Evolutionary conservation across 2,113 vertebrate genomes (phyloP).

Genomic region (Loxodonta africana): DNA sequence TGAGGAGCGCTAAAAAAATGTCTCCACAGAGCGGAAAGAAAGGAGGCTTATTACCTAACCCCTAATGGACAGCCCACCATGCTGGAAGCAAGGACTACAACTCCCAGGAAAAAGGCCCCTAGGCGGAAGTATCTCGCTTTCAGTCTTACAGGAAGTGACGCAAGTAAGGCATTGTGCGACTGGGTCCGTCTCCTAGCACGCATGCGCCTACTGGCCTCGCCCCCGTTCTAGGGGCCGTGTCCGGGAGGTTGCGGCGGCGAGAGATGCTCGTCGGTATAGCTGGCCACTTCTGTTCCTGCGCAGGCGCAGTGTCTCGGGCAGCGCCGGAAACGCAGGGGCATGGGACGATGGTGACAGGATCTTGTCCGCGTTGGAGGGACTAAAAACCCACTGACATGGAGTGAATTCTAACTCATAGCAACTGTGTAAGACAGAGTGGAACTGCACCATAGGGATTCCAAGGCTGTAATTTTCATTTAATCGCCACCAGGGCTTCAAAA

Average conservation of each 20-base stretch:
- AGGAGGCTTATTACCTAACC: not conserved
- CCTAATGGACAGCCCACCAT: not conserved
- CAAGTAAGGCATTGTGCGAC: constrained; percentile 27
- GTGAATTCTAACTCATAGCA: too few relatives aligned
- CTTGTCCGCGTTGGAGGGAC: constrained; percentile 91
- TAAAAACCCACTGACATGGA: not conserved
- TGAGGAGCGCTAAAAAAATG: too few relatives aligned
- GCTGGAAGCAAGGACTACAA: not conserved
- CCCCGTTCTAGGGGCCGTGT: not conserved
- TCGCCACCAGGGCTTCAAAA: too few relatives aligned
- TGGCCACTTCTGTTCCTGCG: not conserved
- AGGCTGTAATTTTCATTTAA: too few relatives aligned
- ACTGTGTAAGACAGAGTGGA: too few relatives aligned
- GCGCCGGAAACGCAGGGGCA: constrained; percentile 81
- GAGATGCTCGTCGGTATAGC: not conserved
- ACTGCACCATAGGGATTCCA: too few relatives aligned
- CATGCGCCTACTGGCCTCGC: not conserved
- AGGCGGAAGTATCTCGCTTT: not conserved
- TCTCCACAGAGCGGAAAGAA: not conserved
- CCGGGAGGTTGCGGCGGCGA: not conserved
- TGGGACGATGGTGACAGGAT: constrained; percentile 90
- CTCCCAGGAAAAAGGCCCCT: not conserved
- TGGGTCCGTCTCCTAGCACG: not conserved
- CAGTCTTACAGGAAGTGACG: not conserved
- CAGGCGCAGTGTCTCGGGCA: constrained; percentile 42